Base-by-base conservation (phyloP, 1,140 invertebrate genomes). In the Hestina assimilis region DNA sequence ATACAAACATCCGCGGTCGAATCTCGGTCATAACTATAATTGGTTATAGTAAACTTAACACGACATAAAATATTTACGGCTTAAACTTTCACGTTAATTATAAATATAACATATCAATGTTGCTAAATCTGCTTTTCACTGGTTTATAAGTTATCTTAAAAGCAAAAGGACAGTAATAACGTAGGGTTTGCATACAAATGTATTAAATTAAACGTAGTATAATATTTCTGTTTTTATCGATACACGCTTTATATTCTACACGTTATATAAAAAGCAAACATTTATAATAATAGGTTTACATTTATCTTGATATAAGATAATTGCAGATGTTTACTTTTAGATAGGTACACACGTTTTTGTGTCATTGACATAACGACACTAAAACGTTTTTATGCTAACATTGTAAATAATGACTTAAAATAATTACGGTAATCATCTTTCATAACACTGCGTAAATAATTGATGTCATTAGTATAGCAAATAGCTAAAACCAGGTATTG, bases 121-220 rank as follows among this genome's bases (percentile, higher is more conserved):
- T 48, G 26, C 28, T n/a, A 46, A 40, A 55, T 47, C 41, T 33
- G 41, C 28, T 50, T 56, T 35, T 40, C 23, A 64, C 47, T 23
- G 40, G 62, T 55, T 52, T 35, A 21, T 23, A 15, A 59, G 43
- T 55, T 59, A 64, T 64, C 56, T 23, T 28, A 26, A 31, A 28
- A 38, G 28, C 46, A 52, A 15, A 20, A 38, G 20, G 1, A 31
- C 24, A 51, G 23, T 29, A 46, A 52, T 52, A 35, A 38, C 11
- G 41, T 35, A 15, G 40, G 12, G 9, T 29, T 52, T 35, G 47
- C 40, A 20, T 48, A 57, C 31, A 15, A 48, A 26, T 4, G 40
- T 53, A 31, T 43, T 23, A 43, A 46, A 26, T 55, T 29, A 14
- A 29, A 12, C 42, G 52, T 46, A 46, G 52, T 55, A 52, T 20